phyloP scores from a whole-genome alignment of 2,113 vertebrate species.

The Polypterus senegalus region DNA sequence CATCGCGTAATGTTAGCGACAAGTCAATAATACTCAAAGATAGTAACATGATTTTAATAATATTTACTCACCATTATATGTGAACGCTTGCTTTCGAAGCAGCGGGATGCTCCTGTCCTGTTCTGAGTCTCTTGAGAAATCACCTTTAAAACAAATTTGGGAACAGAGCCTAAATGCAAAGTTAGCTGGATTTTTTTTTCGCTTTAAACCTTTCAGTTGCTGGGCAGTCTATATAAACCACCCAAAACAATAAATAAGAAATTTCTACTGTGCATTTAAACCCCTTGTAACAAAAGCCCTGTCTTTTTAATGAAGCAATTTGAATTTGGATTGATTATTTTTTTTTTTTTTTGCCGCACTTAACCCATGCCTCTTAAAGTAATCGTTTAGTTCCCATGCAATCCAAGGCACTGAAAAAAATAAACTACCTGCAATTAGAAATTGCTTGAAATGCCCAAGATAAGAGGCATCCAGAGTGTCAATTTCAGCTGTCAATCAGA shows the following conservation, averaged over 20 bases:
- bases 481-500: conserved; percentile 97
- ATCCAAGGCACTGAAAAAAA: conserved; percentile 75
- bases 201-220: conserved; percentile 27
- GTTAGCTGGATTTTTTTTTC: conserved; percentile 36
- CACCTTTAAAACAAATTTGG: conserved; percentile 63
- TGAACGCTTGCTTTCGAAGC: conserved; percentile 60
- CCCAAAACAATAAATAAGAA: conserved; percentile 73
- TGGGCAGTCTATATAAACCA: conserved; percentile 68
- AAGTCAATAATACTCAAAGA: neutral
- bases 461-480: conserved; percentile 91
- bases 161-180: conserved; percentile 31
- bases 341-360: conserved; percentile 65
- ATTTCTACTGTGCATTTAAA: conserved; percentile 74
- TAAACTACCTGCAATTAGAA: conserved; percentile 98
- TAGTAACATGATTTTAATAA: neutral
- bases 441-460: conserved; percentile 82
- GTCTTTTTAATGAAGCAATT: conserved; percentile 86
- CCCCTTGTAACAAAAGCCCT: conserved; percentile 73
- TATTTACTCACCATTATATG: conserved; percentile 70
- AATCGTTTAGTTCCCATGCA: conserved; percentile 83
- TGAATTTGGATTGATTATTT: conserved; percentile 89
- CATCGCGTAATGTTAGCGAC: neutral
- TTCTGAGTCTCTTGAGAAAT: conserved; percentile 68
- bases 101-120: conserved; percentile 63
- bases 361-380: conserved; percentile 85